A percentile compares a stretch with the other conserved stretches of the same genome.
Evolutionary conservation across 2,797 vertebrate genomes (phyloP).

Genomic region (Falco biarmicus): DNA sequence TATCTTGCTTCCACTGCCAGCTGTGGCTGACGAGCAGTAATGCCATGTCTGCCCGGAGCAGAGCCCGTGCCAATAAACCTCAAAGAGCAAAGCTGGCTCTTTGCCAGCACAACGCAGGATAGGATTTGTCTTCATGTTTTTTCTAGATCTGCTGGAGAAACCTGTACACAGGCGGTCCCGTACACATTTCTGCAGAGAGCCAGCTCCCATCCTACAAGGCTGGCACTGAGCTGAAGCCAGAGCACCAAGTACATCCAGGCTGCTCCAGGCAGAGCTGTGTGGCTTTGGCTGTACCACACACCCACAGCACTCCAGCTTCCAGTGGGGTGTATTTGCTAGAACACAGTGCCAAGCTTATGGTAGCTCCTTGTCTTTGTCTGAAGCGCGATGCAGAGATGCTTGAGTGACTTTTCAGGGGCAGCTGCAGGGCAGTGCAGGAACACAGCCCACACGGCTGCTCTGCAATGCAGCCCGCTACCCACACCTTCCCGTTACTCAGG

Average conservation of each 20-base stretch:
- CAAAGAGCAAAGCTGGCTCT: background rate
- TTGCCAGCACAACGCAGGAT: background rate
- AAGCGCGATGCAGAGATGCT: background rate
- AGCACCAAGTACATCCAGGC: rapidly evolving
- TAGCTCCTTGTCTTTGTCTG: background rate
- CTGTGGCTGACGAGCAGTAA: background rate
- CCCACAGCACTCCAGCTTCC: background rate
- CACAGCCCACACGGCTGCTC: background rate
- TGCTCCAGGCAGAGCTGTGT: background rate
- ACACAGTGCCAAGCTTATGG: background rate
- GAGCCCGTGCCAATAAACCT: background rate
- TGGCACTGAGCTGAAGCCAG: background rate
- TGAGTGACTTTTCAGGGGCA: background rate
- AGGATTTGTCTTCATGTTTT: background rate
- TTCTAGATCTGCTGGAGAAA: background rate
- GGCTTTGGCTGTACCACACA: background rate
- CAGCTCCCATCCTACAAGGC: background rate
- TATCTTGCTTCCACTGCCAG: background rate
- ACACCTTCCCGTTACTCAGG: background rate
- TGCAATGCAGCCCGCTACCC: background rate
- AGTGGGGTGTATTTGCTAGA: background rate
- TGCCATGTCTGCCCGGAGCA: background rate
- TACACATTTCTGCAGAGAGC: background rate
- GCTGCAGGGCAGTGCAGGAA: background rate
- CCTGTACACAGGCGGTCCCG: background rate